phyloP scores from a whole-genome alignment of 2,797 vertebrate genomes.

The Liparis tanakae region DNA sequence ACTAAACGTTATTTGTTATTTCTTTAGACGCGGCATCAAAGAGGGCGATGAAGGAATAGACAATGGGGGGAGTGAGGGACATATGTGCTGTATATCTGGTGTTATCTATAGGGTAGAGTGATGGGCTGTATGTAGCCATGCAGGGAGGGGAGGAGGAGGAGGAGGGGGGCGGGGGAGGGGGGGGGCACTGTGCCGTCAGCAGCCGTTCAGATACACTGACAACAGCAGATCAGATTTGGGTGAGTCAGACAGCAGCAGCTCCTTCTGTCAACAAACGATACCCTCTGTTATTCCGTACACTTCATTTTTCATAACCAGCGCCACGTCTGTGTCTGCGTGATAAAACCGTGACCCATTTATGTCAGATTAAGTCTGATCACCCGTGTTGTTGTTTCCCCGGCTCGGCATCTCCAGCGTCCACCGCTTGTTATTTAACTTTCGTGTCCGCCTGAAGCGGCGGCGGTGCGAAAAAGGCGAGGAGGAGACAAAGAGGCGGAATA shows the following conservation, averaged over 20 bases:
- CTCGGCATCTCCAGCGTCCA: conserved; percentile 32
- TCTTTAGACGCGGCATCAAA: neutral
- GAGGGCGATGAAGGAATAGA: conserved; percentile 12
- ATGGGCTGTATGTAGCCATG: conserved; percentile 12
- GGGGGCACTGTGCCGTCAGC: conserved; percentile 46
- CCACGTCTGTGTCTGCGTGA: conserved; percentile 32
- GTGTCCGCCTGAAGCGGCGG: conserved; percentile 21
- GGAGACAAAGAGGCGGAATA: conserved; percentile 13
- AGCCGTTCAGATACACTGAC: conserved; percentile 62
- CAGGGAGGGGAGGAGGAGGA: neutral
- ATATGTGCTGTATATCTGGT: conserved; percentile 10
- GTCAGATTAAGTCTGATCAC: conserved; percentile 67
- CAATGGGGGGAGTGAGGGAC: neutral
- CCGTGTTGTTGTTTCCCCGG: conserved; percentile 39
- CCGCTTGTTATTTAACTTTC: conserved; percentile 40
- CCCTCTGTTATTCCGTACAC: conserved; percentile 45
- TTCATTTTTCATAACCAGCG: conserved; percentile 58
- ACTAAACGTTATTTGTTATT: neutral
- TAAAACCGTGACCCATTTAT: conserved; percentile 68
- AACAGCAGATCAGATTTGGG: conserved; percentile 72
- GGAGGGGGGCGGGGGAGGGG: conserved; percentile 1
- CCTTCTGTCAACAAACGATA: conserved; percentile 46
- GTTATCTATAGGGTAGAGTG: conserved; percentile 11
- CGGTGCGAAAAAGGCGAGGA: neutral
- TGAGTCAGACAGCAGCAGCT: conserved; percentile 69